These are phyloP conservation scores for Mythimna albipuncta DNA, from an alignment of 2,888 invertebrate genomes.

Conservation along the genomic window DNA sequence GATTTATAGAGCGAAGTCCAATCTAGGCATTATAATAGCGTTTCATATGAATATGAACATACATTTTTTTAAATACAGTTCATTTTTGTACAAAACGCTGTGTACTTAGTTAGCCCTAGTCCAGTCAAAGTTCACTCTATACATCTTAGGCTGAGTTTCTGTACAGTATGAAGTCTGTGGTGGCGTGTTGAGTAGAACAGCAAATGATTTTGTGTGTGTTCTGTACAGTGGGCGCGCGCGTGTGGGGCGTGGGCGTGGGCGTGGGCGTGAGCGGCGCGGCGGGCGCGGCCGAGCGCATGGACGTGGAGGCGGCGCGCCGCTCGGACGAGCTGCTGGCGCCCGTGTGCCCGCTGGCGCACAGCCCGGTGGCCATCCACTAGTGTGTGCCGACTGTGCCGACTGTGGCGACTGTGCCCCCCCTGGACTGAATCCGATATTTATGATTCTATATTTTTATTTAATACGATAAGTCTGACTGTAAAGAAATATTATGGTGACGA, in stretches of 20 bases:
- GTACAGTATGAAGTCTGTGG: neutral
- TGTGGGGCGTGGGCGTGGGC: conserved; percentile 52
- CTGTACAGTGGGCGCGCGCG: conserved; percentile 73
- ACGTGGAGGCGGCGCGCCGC: conserved; percentile 85
- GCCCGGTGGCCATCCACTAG: conserved; percentile 97
- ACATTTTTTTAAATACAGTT: neutral
- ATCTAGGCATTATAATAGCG: neutral
- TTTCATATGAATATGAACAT: neutral
- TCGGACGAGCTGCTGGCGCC: conserved; percentile 93
- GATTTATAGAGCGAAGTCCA: neutral
- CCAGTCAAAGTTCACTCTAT: neutral
- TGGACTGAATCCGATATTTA: conserved; percentile 87
- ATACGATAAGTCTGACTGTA: conserved; percentile 90
- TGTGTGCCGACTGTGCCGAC: neutral
- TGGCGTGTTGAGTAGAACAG: neutral
- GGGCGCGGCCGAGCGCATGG: conserved; percentile 93
- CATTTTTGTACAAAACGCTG: neutral
- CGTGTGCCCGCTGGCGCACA: conserved; percentile 96
- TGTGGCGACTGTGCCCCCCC: conserved; percentile 9
- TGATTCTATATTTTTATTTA: conserved; percentile 90
- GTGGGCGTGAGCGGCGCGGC: conserved; percentile 49
- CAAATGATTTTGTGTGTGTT: conserved; percentile 22
- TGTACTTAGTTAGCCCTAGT: too few relatives aligned
- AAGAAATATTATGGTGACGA: conserved; percentile 84
- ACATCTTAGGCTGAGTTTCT: neutral